Base-by-base conservation (phyloP, 1,140 invertebrate species). In the Chrysopa pallens region DNA sequence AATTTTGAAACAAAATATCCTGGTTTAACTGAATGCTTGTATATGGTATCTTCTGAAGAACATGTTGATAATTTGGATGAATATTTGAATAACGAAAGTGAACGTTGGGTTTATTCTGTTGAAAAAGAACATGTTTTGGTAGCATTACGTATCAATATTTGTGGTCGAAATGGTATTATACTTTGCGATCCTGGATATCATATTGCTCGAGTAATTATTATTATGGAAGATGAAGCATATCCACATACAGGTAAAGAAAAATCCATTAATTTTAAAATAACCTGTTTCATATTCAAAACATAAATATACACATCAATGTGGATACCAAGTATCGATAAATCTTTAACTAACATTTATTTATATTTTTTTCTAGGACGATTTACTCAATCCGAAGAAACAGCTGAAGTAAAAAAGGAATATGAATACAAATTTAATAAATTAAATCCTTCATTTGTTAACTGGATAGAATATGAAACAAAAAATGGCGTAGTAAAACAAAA, bases 51-150 rank as follows among this genome's bases (percentile, higher is more conserved):
- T 11, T 92, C 86, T 54, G 88, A 92, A 64, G 89, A 93, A 62
- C 78, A 76, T 38, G 79, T 86, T 43, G 74, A 71, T 36, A 69
- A 76, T 38, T 65, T 77, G 36, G 58, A 66, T n/a, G 68, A 69
- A 28, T 84, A 84, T 51, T 70, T 80, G 1, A 64, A 67, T 36
- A 64, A 70, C 15, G 67, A 64, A 2, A 63, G 65, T 38, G 69
- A 69, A 44, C 68, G 70, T 8, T 68, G 73, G 29, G 61, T 67
- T 36, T 73, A 76, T 35, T 73, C 68, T 36, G 70, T 79, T 1
- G 84, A 89, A 53, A 91, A 91, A 63, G 89, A 93, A 60, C 89
- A 93, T 57, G 84, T 89, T 17, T 66, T 91, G 57, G 76, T 88
- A 11, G 83, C 80, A 44, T 62, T 89, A 50, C 76, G 76, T 49